These are phyloP conservation scores for Mobula birostris DNA, from an alignment of 2,113 vertebrate genomes.

Conservation along the genomic window DNA sequence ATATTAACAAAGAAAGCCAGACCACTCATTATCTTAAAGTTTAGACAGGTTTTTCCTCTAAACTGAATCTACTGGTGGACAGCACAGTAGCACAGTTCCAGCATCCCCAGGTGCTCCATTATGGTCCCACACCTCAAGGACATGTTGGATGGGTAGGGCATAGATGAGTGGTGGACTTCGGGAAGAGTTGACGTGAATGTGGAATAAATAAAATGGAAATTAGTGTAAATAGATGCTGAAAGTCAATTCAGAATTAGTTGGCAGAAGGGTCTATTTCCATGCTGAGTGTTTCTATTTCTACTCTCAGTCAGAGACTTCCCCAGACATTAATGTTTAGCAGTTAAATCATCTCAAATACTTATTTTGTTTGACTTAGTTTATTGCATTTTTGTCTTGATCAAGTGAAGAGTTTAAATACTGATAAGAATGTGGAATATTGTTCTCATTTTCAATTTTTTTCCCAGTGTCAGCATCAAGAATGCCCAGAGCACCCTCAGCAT, in stretches of 20 bases:
- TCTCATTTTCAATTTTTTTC: neutral
- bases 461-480: neutral
- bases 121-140: too few species aligned
- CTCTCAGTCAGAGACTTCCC: neutral
- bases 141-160: too few species aligned
- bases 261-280: too few species aligned
- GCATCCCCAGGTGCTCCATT: too few species aligned
- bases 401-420: neutral
- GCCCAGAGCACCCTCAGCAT: neutral
- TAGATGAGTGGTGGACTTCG: too few species aligned
- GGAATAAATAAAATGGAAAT: too few species aligned
- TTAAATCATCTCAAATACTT: conserved; percentile 16
- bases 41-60: neutral
- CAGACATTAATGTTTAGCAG: neutral
- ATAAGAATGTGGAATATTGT: neutral
- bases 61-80: neutral
- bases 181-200: too few species aligned
- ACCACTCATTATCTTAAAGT: neutral
- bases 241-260: too few species aligned
- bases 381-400: neutral
- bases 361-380: neutral
- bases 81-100: too few species aligned
- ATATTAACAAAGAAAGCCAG: neutral
- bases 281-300: too few species aligned
- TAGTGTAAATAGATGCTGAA: too few species aligned